phyloP scores from a whole-genome alignment of 1,140 invertebrate species.

The Penaeus vannamei region DNA sequence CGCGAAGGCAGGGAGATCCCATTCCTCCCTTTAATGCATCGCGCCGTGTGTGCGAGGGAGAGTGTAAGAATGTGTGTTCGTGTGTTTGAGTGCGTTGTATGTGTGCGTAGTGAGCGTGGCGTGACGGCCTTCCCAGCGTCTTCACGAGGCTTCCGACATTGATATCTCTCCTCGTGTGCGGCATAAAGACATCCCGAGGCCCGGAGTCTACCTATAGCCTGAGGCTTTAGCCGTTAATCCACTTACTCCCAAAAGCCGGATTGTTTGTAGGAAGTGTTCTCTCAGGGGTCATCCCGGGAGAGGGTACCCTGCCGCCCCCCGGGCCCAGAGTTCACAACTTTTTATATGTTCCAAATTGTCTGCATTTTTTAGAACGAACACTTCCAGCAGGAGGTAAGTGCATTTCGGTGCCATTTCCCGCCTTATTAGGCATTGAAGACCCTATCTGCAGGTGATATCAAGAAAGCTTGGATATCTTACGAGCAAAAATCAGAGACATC shows the following conservation, averaged over 20 bases:
- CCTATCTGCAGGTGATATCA: conserved; percentile 50
- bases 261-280: conserved; percentile 36
- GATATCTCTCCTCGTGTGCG: neutral
- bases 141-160: no score
- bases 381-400: conserved; percentile 54
- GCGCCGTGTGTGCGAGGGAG: no score
- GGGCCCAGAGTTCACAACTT: conserved; percentile 22
- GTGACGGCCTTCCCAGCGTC: no score
- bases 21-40: conserved; percentile 1
- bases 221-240: conserved; percentile 56
- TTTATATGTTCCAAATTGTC: conserved; percentile 54
- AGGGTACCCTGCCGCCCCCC: neutral
- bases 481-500: conserved; percentile 47
- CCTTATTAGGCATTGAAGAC: conserved; percentile 60
- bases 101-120: no score
- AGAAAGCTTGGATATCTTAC: conserved; percentile 51
- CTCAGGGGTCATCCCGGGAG: conserved; percentile 26
- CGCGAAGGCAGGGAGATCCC: neutral
- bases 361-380: conserved; percentile 60
- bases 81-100: no score
- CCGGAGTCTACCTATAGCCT: conserved; percentile 23
- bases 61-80: no score
- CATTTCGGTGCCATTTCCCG: conserved; percentile 49
- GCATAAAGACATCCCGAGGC: neutral
- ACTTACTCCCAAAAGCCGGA: conserved; percentile 54